Base-by-base conservation (phyloP, 2,888 invertebrate species). In the Caenorhabditis sp. region DNA sequence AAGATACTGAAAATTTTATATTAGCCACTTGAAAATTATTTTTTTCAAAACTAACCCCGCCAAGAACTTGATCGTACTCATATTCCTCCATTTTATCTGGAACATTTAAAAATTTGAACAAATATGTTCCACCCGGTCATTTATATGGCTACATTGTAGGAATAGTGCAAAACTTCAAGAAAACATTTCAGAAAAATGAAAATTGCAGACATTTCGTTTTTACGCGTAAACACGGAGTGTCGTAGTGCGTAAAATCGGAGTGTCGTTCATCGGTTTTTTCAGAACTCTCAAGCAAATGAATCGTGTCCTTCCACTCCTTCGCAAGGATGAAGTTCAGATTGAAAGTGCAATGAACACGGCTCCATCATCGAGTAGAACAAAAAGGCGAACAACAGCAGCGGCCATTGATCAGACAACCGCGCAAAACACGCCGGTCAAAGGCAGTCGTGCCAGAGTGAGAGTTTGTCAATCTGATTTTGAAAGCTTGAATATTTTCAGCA, bases 231-330 rank as follows among this genome's bases (percentile, higher is more conserved):
- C 17, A 17, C 43, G 43, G 43, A 12, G 43, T 43, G 43, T 43
- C 43, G 43, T 43, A 12, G 43, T n/a, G 31, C 17, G n/a, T n/a
- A n/a, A n/a, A n/a, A n/a, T n/a, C 36, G 36, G 36, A 36, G 36
- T 36, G 36, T 36, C 10, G 36, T 36, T 36, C 10, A 8, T 36
- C 10, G 5, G 5, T 43, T 8, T 38, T 20, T 21, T 59, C 56
- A 73, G 73, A 66, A 69, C 73, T 10, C 60, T 73, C 38, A 69
- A 73, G 58, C 73, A 73, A 66, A 73, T 73, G 73, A 73, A 73
- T 38, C 25, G 17, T 20, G 73, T 73, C 38, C 60, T 73, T 0
- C 73, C 73, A 17, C 23, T 73, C 53, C 66, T 73, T 21, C 73
- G 73, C 21, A 31, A 27, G 1, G 31, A 27, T n/a, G 67, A 67